Conservation (phyloP, 92 coral and sea anemone species). For the Parazoanthus atlanticus region DNA sequence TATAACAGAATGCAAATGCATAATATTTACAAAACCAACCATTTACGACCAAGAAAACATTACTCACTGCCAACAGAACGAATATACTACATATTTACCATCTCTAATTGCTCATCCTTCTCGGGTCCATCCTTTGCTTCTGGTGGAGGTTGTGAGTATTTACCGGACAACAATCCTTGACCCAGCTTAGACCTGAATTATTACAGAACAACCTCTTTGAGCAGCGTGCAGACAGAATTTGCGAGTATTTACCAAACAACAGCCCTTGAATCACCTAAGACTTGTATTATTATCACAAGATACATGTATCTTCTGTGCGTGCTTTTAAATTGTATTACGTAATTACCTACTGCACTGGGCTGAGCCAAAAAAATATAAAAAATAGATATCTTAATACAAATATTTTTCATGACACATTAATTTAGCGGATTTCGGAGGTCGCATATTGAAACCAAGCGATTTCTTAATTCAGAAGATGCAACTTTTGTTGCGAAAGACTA, state of each 20-base stretch:
- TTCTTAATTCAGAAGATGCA: no score
- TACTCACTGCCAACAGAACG: background rate
- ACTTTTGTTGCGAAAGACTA: no score
- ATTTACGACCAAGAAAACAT: background rate
- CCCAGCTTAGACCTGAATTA: constrained; percentile 86
- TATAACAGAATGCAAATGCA: no score
- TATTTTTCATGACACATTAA: no score
- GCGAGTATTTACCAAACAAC: constrained; percentile 88
- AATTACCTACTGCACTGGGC: background rate
- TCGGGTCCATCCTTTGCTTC: constrained; percentile 71
- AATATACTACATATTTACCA: constrained; percentile 20
- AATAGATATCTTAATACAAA: no score
- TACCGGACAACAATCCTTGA: constrained; percentile 89
- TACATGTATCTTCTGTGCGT: no score
- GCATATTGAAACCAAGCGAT: no score
- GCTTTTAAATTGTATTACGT: no score
- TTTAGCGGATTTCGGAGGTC: no score
- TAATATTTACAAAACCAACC: no score
- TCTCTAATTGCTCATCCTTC: constrained; percentile 53
- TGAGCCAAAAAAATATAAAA: background rate
- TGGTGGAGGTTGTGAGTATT: constrained; percentile 82
- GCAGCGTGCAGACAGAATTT: no score
- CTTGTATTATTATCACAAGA: constrained; percentile 49
- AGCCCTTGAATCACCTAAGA: constrained; percentile 88
- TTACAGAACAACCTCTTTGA: background rate